Percentiles rank a stretch among this genome's conserved stretches.
phyloP scores from a whole-genome alignment of 30 jellyfish, hydroid and myxozoan species.

The Cassiopea andromeda region DNA sequence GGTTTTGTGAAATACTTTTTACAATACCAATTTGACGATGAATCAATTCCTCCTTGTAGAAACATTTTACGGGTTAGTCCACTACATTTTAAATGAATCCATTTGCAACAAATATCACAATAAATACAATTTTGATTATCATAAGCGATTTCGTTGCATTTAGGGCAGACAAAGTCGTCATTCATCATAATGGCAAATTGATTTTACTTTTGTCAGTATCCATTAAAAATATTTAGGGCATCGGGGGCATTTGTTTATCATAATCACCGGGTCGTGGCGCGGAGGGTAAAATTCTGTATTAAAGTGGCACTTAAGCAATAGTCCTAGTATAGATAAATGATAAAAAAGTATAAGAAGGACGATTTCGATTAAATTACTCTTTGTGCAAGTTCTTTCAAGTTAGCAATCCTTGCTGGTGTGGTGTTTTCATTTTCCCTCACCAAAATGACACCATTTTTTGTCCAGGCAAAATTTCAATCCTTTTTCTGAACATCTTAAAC shows the following conservation, averaged over 20 bases:
- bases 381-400: conserved; percentile 4
- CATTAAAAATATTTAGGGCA: background rate
- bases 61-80: conserved; percentile 2
- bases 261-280: too few relatives aligned
- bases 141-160: conserved; percentile 7
- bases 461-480: conserved; percentile 26
- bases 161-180: background rate
- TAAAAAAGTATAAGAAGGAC: background rate
- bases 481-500: background rate
- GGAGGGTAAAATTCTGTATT: too few relatives aligned
- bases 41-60: conserved; percentile 9
- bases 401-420: background rate
- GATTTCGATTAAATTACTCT: background rate
- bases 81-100: conserved; percentile 11
- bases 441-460: conserved; percentile 30
- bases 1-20: background rate
- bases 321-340: background rate
- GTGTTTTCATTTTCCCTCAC: conserved; percentile 11
- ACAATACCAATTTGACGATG: conserved; percentile 12
- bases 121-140: conserved; percentile 14
- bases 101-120: conserved; percentile 18
- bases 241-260: background rate
- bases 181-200: background rate
- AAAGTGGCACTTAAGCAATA: background rate
- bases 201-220: background rate